Conservation (phyloP, 2,113 vertebrate species). For the Chaetodon auriga region DNA sequence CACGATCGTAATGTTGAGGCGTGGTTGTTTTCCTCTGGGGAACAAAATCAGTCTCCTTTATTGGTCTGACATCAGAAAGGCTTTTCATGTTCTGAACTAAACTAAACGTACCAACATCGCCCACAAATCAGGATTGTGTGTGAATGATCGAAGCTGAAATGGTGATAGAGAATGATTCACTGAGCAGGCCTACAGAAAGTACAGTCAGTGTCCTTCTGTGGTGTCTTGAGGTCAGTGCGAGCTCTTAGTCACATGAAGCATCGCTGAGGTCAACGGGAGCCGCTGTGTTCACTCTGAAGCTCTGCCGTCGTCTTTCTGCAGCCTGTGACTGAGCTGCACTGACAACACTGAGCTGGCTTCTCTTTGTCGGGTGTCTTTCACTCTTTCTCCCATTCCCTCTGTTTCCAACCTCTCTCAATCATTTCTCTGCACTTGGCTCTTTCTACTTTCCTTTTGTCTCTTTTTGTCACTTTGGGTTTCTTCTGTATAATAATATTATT, state of each 20-base stretch:
- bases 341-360: conserved; percentile 74
- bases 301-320: conserved; percentile 21
- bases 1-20: not conserved
- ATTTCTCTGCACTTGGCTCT: conserved; percentile 71
- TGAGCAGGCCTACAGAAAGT: conserved; percentile 19
- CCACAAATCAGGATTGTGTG: not conserved
- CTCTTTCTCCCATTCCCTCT: conserved; percentile 52
- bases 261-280: conserved; percentile 17
- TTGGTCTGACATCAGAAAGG: not conserved
- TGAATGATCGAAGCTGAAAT: not conserved
- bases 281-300: conserved; percentile 17
- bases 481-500: conserved; percentile 75
- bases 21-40: not conserved
- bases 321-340: conserved; percentile 63
- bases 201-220: not conserved
- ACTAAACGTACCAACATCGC: not conserved
- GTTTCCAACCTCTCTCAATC: conserved; percentile 57
- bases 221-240: conserved; percentile 18
- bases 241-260: conserved; percentile 32
- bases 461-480: conserved; percentile 76
- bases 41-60: not conserved
- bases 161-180: not conserved
- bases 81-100: not conserved
- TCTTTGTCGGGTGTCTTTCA: conserved; percentile 54
- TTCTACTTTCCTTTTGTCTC: conserved; percentile 66